Percentiles rank a stretch among this genome's conserved stretches.
These are phyloP conservation scores for Lepidurus arcticus DNA, from an alignment of 1,140 invertebrate genomes.

Conservation along the genomic window DNA sequence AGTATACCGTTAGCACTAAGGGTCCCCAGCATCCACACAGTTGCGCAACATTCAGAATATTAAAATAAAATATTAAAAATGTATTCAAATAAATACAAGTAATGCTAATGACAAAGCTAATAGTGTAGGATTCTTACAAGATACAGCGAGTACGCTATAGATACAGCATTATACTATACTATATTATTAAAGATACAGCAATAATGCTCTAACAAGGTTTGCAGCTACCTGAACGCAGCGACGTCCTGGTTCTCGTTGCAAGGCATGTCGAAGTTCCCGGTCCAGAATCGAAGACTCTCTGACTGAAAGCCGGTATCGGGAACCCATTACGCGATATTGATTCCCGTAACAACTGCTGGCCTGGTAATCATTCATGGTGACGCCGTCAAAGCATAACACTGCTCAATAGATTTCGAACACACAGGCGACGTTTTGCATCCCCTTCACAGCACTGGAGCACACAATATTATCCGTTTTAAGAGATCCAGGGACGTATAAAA, in stretches of 20 bases:
- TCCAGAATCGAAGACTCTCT: conserved; percentile 23
- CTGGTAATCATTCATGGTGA: background rate
- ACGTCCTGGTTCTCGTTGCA: conserved; percentile 26
- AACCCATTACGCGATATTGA: conserved; percentile 23
- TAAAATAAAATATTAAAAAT: too few relatives aligned
- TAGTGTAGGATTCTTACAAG: background rate
- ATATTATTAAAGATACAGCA: too few relatives aligned
- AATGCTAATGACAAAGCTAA: background rate
- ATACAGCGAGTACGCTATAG: too few relatives aligned
- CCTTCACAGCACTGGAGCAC: background rate
- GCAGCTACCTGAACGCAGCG: background rate
- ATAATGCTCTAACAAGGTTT: background rate
- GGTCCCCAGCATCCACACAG: too few relatives aligned
- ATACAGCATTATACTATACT: too few relatives aligned
- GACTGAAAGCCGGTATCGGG: conserved; percentile 9
- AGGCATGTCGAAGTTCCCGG: conserved; percentile 22
- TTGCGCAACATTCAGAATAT: too few relatives aligned
- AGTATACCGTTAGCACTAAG: too few relatives aligned
- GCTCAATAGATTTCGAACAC: background rate
- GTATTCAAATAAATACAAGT: background rate
- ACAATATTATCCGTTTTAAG: background rate
- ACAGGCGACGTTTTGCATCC: background rate
- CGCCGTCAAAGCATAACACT: background rate
- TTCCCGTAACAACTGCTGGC: background rate
- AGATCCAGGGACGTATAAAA: background rate